Evolutionary conservation across 2,113 vertebrate species (phyloP), one percentile per base, ranked within the genome.

Genomic region (Anarhynchus alexandrinus): DNA sequence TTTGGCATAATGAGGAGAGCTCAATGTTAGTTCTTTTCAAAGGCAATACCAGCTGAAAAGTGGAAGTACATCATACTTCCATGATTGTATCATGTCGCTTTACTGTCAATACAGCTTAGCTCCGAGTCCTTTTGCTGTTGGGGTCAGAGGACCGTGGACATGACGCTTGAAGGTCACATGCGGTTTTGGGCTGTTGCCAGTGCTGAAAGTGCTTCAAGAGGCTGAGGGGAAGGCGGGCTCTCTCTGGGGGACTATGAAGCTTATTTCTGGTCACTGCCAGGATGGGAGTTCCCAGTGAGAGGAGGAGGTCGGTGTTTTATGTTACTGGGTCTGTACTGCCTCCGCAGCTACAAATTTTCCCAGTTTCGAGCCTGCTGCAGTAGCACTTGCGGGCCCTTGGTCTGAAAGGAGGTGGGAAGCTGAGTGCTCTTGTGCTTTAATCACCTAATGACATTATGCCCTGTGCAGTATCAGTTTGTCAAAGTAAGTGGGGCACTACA

Each of bases 361-460:
- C 5, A 2, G 19, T 73, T 51, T 59, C 8, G 2, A 72, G 45
- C 30, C 62, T 30, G 32, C 82, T 58, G 20, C 20, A 12, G 76
- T 10, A 66, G 71, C 14, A 23, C 40, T 57, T 22, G 5, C 9
- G 8, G 54, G 55, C 52, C 34, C 64, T 72, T 88, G 51, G 57
- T 90, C 30, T 69, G 77, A 72, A 88, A 58, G 42, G 70, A 94
- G 82, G 67, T 93, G 79, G 85, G 76, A 94, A 96, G 65, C 85
- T 69, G 82, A 95, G 76, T 79, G 85, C 90, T 92, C 55, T 74
- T 74, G 70, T 93, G 14, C 69, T 95, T 96, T 84, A 86, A 96
- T 97, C 94, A 91, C 94, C 80, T 95, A 81, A 96, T 96, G 97
- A 92, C 93, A 95, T 94, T 90, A 86, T 79, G 80, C 90, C 93